Evolutionary conservation across 2,113 vertebrate genomes (phyloP).

Genomic region (Cyphomyrus discorhynchus): DNA sequence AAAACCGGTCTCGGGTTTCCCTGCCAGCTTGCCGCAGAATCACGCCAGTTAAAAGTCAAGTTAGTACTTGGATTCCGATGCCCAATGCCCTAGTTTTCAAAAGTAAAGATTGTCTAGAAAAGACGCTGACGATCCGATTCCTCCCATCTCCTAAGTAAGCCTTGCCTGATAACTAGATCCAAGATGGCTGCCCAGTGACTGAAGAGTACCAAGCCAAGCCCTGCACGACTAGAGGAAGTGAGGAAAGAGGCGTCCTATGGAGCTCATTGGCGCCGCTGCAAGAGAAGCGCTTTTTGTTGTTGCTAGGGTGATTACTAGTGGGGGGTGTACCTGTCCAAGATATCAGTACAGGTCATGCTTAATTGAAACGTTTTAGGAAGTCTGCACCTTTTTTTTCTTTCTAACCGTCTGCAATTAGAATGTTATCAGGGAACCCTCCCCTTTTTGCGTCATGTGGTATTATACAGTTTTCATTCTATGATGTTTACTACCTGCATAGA

Average conservation of each 20-base stretch:
- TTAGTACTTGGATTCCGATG: neutral
- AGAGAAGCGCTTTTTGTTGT: slow-evolving; percentile 35
- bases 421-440: neutral
- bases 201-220: slow-evolving; percentile 55
- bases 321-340: neutral
- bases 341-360: neutral
- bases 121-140: slow-evolving; percentile 47
- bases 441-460: neutral
- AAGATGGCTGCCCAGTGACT: slow-evolving; percentile 81
- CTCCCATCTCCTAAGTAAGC: slow-evolving; percentile 56
- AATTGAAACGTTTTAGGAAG: neutral
- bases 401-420: neutral
- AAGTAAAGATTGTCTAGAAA: slow-evolving; percentile 10
- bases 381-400: neutral
- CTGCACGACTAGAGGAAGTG: slow-evolving; percentile 55
- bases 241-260: slow-evolving; percentile 45
- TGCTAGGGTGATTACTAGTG: slow-evolving; percentile 48
- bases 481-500: neutral
- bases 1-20: neutral
- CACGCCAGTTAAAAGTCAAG: neutral
- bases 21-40: neutral
- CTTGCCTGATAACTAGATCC: slow-evolving; percentile 61
- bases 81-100: slow-evolving; percentile 26
- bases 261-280: slow-evolving; percentile 33
- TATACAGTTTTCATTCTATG: neutral